Percentiles rank a stretch among this genome's conserved stretches.
Conservation (phyloP, 1,140 invertebrate species). For the Caenorhabditis tropicalis region DNA sequence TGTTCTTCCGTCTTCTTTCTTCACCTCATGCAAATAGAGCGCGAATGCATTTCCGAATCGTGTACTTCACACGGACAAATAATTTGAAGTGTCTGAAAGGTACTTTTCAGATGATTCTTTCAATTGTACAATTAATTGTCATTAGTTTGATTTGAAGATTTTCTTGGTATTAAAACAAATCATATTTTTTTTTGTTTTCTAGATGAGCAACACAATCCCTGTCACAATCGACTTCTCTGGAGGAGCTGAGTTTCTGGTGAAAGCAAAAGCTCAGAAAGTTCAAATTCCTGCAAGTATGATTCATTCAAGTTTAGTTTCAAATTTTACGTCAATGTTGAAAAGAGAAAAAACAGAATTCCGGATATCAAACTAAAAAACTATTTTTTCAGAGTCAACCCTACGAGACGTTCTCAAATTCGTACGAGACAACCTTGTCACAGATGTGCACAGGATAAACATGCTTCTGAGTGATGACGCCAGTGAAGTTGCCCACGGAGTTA, state of each 20-base stretch:
- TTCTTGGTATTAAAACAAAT: too few relatives aligned
- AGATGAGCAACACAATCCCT: conserved; percentile 28
- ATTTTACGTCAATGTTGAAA: too few relatives aligned
- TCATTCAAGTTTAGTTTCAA: neutral
- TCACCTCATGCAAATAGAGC: neutral
- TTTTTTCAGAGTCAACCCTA: neutral
- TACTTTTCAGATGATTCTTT: neutral
- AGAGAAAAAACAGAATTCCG: too few relatives aligned
- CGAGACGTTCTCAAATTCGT: conserved; percentile 28
- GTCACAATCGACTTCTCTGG: conserved; percentile 29
- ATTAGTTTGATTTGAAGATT: too few relatives aligned
- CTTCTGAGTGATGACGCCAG: neutral
- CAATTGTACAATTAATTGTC: too few relatives aligned
- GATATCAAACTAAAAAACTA: too few relatives aligned
- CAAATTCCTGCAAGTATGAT: neutral
- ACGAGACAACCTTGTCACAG: neutral
- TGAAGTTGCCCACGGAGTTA: conserved; percentile 14
- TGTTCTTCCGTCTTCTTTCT: too few relatives aligned
- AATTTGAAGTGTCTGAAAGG: too few relatives aligned
- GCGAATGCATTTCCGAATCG: neutral
- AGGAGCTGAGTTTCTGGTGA: neutral
- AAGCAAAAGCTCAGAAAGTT: conserved; percentile 23
- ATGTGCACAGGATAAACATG: conserved; percentile 21
- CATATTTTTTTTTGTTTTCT: neutral
- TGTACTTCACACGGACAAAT: too few relatives aligned